A percentile compares a stretch with the other conserved stretches of the same genome.
phyloP scores from a whole-genome alignment of 2,113 vertebrate species.

The Muntiacus muntjak region DNA sequence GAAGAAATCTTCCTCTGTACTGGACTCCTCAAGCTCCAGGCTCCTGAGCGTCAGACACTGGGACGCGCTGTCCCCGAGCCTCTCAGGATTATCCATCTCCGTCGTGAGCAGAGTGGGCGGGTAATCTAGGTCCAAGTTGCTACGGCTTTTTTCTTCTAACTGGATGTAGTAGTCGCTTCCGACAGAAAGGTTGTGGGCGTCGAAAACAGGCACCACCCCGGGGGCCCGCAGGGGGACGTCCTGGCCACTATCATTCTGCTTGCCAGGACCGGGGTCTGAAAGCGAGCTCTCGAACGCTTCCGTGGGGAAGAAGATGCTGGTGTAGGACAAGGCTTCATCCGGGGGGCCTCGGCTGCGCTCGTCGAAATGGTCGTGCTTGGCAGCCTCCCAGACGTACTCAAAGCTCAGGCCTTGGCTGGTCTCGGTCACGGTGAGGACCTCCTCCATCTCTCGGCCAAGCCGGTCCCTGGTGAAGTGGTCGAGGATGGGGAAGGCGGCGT shows the following conservation, averaged over 20 bases:
- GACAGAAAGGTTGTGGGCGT: constrained; percentile 91
- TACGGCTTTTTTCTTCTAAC: constrained; percentile 90
- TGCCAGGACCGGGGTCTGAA: constrained; percentile 79
- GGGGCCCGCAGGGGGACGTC: constrained; percentile 79
- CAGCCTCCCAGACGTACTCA: constrained; percentile 97
- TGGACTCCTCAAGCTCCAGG: constrained; percentile 88
- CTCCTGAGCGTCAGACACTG: constrained; percentile 85
- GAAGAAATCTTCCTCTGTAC: constrained; percentile 90
- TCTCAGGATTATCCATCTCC: constrained; percentile 79
- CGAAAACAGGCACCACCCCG: constrained; percentile 92
- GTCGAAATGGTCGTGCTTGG: constrained; percentile 94
- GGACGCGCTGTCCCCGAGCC: constrained; percentile 71
- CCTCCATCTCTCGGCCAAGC: constrained; percentile 92
- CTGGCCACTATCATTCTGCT: constrained; percentile 75
- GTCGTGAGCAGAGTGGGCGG: constrained; percentile 73
- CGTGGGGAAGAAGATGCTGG: constrained; percentile 93
- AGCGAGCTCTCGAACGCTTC: constrained; percentile 89
- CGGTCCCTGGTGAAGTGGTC: constrained; percentile 91
- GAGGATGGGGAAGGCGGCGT: constrained; percentile 94
- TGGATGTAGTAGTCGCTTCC: constrained; percentile 96
- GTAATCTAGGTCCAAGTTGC: constrained; percentile 80
- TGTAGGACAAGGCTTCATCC: constrained; percentile 89
- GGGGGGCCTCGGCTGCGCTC: constrained; percentile 80
- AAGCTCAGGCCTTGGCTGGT: constrained; percentile 97
- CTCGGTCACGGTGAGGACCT: constrained; percentile 95